These are phyloP conservation scores for Drosophila stalkeri DNA, from an alignment of 2,888 invertebrate genomes.

Conservation along the genomic window DNA sequence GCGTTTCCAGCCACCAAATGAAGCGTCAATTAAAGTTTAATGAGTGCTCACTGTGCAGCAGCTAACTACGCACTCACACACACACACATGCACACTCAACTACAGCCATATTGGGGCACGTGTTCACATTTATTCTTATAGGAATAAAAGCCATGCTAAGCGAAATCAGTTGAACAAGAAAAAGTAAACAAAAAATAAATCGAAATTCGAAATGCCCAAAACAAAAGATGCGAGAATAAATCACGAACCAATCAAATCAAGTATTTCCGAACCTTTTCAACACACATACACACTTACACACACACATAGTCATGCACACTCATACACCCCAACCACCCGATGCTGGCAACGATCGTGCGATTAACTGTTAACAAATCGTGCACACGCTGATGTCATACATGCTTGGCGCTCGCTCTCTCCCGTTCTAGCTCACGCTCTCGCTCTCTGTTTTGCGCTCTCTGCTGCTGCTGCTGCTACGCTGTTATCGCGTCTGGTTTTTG, in stretches of 20 bases:
- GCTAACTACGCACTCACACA: slow-evolving; percentile 9
- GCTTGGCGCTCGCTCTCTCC: slow-evolving; percentile 26
- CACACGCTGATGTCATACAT: slow-evolving; percentile 79
- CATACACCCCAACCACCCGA: neutral
- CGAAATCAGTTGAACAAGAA: slow-evolving; percentile 7
- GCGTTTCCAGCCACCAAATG: slow-evolving; percentile 63
- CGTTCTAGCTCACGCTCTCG: neutral
- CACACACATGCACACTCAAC: neutral
- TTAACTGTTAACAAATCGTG: slow-evolving; percentile 82
- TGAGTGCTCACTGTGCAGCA: slow-evolving; percentile 38
- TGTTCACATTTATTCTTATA: slow-evolving; percentile 29
- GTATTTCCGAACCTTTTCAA: slow-evolving; percentile 50
- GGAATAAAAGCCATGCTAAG: slow-evolving; percentile 20
- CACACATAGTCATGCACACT: neutral
- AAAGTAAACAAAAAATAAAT: slow-evolving; percentile 52
- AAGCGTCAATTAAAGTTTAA: slow-evolving; percentile 78
- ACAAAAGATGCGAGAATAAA: slow-evolving; percentile 40
- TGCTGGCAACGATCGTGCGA: slow-evolving; percentile 56
- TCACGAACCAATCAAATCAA: slow-evolving; percentile 36
- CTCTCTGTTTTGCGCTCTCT: slow-evolving; percentile 27
- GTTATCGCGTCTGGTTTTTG: slow-evolving; percentile 43
- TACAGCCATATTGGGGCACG: slow-evolving; percentile 37
- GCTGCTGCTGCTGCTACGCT: slow-evolving; percentile 20
- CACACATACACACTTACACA: neutral
- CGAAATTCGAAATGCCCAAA: slow-evolving; percentile 40